Percentiles rank a stretch among this genome's conserved stretches.
phyloP scores from a whole-genome alignment of 2,113 vertebrate genomes.

The Percina caprodes region DNA sequence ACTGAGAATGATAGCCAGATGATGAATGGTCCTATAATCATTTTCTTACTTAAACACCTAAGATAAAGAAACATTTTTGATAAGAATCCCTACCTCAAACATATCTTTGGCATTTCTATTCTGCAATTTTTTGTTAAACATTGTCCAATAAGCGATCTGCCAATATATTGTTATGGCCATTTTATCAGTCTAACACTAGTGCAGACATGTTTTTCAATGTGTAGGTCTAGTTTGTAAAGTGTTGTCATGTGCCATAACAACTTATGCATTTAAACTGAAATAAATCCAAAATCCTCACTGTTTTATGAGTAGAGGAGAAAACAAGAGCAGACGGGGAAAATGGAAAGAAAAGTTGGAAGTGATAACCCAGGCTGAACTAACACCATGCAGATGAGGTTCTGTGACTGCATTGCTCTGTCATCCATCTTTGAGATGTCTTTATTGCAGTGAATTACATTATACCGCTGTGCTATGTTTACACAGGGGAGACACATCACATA shows the following conservation, averaged over 20 bases:
- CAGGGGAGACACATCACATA: constrained; percentile 41
- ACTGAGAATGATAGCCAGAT: neutral
- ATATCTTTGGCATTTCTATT: neutral
- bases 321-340: neutral
- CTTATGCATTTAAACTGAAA: neutral
- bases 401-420: constrained; percentile 38
- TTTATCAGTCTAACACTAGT: neutral
- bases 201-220: neutral
- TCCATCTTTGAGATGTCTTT: constrained; percentile 56
- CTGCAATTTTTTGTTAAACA: neutral
- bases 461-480: constrained; percentile 55
- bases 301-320: neutral
- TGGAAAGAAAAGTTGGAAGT: constrained; percentile 4
- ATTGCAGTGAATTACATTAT: constrained; percentile 61
- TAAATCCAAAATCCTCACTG: neutral
- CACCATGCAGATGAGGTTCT: constrained; percentile 37
- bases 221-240: neutral
- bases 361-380: constrained; percentile 43
- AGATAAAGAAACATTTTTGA: neutral
- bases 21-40: neutral
- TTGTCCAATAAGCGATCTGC: neutral
- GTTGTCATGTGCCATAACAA: neutral
- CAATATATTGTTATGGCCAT: neutral
- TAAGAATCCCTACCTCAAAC: neutral
- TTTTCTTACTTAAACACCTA: neutral